Evolutionary conservation across 92 coral and sea anemone genomes (phyloP), one percentile per base, ranked within the genome.

Genomic region (Actinernus sp.): DNA sequence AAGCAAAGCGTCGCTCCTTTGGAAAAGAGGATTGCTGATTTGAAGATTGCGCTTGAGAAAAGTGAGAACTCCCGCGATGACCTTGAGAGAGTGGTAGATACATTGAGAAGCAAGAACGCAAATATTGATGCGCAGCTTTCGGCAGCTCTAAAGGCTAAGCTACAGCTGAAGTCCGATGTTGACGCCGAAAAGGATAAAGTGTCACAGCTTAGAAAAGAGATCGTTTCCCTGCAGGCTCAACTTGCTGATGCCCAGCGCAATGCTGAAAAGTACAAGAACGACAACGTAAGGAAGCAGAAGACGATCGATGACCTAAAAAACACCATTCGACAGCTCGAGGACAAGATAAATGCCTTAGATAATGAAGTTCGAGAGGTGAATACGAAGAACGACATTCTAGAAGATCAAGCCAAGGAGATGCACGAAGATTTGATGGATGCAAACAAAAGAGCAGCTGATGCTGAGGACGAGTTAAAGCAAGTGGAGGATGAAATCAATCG

Each of bases 341-440:
- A 81, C 56, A 84, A 63, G 45, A 55, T 95, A 43, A 89, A 95
- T 63, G 97, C 76, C 53, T 81, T 87, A 54, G 91, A 95, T 24
- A 84, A 91, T 50, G 97, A 95, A 31, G 92, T 91, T 23, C 71
- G 90, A 28, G 91, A 95, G 26, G 84, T 87, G 30, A 89, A 95
- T 65, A 68, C 91, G 16, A 89, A 95, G 73, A 91, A 92, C 52
- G 93, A 87, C 71, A 88, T 95, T 68, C 89, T 95, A 4, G 99
- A 92, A 73, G 97, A 95, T 26, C 95, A 95, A 68, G 93, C 94
- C 68, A 88, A 87, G 57, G 97, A 95, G 58, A 73, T 91, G 58
- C 94, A 91, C 41, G 95, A 88, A 32, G 93, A 95, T 55, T 68
- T 86, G 7, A 50, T 92, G 76, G 96, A 87, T 56, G 97, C 88